Evolutionary conservation across 2,888 invertebrate species (phyloP).

Genomic region (Scotopteryx bipunctaria): DNA sequence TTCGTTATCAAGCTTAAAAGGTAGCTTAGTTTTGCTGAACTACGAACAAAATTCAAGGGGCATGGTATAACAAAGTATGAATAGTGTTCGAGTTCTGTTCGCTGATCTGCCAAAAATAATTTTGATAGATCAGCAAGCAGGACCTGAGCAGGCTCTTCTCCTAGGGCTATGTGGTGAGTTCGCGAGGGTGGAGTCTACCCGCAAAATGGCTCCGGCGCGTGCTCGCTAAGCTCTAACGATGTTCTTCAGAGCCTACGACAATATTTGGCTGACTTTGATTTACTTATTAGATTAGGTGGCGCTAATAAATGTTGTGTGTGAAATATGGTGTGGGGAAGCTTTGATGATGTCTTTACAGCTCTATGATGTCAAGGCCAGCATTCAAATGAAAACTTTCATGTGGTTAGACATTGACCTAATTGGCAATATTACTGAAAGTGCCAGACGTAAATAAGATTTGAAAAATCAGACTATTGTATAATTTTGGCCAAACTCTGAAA

Average conservation of each 20-base stretch:
- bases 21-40: too few relatives aligned
- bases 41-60: too few relatives aligned
- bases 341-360: constrained; percentile 11
- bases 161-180: constrained; percentile 22
- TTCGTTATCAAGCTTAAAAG: too few relatives aligned
- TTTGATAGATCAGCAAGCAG: too few relatives aligned
- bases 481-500: too few relatives aligned
- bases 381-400: background rate
- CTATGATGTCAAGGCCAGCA: background rate
- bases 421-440: too few relatives aligned
- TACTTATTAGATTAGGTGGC: constrained; percentile 65
- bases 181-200: constrained; percentile 57
- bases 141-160: background rate
- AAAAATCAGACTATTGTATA: too few relatives aligned
- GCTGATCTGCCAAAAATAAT: background rate
- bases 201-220: constrained; percentile 71
- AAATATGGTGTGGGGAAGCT: constrained; percentile 28
- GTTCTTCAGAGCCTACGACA: constrained; percentile 67
- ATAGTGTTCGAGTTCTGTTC: too few relatives aligned
- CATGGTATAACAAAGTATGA: too few relatives aligned
- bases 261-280: constrained; percentile 70
- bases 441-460: too few relatives aligned
- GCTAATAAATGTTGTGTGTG: constrained; percentile 35
- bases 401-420: too few relatives aligned
- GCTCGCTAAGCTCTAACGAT: constrained; percentile 68